These are phyloP conservation scores for Micromys minutus DNA, from an alignment of 2,113 vertebrate species.

Conservation along the genomic window DNA sequence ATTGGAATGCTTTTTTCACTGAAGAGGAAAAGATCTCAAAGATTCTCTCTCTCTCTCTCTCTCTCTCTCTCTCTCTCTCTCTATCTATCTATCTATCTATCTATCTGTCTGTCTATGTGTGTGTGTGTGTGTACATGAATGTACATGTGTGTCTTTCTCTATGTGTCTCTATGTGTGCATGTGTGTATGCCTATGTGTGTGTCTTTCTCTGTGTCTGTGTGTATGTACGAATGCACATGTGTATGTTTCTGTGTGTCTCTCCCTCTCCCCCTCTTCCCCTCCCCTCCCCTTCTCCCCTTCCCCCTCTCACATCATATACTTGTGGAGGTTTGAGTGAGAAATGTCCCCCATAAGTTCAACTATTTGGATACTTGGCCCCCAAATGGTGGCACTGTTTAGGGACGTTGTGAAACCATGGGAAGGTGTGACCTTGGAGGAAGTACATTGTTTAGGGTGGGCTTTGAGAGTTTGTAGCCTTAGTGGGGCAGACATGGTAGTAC, in stretches of 20 bases:
- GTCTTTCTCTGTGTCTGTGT: too few species aligned
- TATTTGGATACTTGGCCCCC: background rate
- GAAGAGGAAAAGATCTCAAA: background rate
- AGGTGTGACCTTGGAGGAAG: background rate
- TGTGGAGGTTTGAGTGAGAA: background rate
- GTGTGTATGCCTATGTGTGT: too few species aligned
- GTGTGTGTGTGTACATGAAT: too few species aligned
- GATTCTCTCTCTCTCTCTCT: background rate
- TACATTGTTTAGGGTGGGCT: background rate
- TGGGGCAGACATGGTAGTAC: background rate
- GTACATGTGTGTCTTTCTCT: too few species aligned
- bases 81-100: background rate
- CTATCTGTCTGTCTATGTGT: background rate
- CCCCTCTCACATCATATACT: background rate
- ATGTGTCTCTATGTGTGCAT: too few species aligned
- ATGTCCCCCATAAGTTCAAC: background rate
- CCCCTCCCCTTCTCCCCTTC: too few species aligned
- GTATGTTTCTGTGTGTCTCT: fast-evolving
- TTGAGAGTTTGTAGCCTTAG: background rate
- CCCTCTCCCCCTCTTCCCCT: too few species aligned
- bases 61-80: too few species aligned
- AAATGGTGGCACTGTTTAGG: background rate
- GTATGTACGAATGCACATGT: too few species aligned
- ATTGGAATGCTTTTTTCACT: background rate
- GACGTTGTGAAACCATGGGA: background rate